phyloP scores from a whole-genome alignment of 1,140 invertebrate genomes.

The Popillia japonica region DNA sequence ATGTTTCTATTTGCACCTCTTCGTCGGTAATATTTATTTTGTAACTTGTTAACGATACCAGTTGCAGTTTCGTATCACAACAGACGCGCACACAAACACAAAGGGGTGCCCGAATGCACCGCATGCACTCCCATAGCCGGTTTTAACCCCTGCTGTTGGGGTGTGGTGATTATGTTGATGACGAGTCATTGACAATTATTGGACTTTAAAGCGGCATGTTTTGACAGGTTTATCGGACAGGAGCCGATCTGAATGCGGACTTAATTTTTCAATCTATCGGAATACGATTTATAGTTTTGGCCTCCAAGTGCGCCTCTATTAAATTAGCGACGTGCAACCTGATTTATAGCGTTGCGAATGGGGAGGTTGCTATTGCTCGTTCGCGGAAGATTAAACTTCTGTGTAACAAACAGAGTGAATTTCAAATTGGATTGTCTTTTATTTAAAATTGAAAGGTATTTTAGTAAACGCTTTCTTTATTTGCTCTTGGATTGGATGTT shows the following conservation, averaged over 20 bases:
- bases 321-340: not conserved
- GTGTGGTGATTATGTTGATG: constrained; percentile 10
- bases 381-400: no score
- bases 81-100: not conserved
- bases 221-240: constrained; percentile 21
- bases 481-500: no score
- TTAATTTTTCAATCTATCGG: constrained; percentile 31
- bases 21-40: no score
- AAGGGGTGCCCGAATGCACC: not conserved
- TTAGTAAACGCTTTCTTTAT: no score
- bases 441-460: no score
- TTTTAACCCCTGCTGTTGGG: not conserved
- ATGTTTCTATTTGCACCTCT: no score
- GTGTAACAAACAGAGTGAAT: no score
- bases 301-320: not conserved
- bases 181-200: constrained; percentile 31
- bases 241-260: not conserved
- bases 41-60: no score
- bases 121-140: not conserved
- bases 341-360: constrained; percentile 9
- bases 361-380: no score
- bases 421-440: no score
- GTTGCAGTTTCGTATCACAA: no score
- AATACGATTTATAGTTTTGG: constrained; percentile 27
- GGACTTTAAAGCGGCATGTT: constrained; percentile 25